Conservation (phyloP, 2,113 vertebrate genomes). For the Thermophis baileyi region DNA sequence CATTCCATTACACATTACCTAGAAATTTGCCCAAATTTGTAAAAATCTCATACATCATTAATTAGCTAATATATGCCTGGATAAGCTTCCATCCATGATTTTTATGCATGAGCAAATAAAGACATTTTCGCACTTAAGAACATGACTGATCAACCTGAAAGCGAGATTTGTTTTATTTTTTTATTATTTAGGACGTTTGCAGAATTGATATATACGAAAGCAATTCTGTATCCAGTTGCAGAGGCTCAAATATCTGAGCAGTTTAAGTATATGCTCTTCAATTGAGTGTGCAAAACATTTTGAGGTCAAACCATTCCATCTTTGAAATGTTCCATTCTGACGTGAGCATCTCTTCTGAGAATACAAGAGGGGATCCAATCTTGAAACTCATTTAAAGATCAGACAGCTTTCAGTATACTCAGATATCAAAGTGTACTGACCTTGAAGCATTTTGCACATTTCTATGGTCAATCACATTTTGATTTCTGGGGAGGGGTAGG, state of each 20-base stretch:
- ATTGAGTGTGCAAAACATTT: neutral
- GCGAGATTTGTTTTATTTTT: neutral
- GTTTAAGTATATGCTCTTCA: neutral
- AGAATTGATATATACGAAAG: neutral
- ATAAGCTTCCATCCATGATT: neutral
- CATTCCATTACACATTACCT: neutral
- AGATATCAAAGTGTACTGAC: neutral
- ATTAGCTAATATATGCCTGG: neutral
- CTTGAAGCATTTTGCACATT: neutral
- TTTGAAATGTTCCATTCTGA: neutral
- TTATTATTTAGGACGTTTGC: neutral
- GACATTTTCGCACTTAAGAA: neutral
- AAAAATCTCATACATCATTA: neutral
- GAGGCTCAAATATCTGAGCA: neutral
- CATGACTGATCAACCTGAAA: too few species aligned
- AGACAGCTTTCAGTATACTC: neutral
- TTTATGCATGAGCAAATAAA: neutral
- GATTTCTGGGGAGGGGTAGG: neutral
- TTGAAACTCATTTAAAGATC: neutral
- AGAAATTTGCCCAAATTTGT: neutral
- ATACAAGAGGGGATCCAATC: neutral
- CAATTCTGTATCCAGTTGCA: neutral
- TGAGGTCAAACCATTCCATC: neutral
- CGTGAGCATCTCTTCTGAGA: neutral
- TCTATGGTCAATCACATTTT: neutral